A percentile compares a stretch with the other conserved stretches of the same genome.
phyloP scores from a whole-genome alignment of 1,140 invertebrate genomes.

The Marisa cornuarietis region DNA sequence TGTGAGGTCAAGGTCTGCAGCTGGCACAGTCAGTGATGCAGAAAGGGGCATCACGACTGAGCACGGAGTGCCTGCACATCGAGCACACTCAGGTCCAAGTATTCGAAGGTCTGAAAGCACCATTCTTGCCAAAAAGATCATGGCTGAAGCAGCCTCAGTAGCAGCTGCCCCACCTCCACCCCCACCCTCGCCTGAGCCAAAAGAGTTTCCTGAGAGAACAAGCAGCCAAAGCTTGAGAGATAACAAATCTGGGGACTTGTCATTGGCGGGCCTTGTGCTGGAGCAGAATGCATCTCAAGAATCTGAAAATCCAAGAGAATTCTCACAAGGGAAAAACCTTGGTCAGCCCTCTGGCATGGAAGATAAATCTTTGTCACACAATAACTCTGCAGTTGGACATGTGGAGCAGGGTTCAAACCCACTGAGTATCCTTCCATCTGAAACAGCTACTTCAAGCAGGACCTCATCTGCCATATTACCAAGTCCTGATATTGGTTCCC shows the following conservation, averaged over 20 bases:
- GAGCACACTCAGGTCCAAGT: constrained; percentile 25
- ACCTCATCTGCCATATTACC: constrained; percentile 4
- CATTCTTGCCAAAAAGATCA: constrained; percentile 10
- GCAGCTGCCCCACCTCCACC: constrained; percentile 52
- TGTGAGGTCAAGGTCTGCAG: constrained; percentile 21
- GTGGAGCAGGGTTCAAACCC: background rate
- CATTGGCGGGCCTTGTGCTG: constrained; percentile 40
- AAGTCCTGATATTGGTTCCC: background rate
- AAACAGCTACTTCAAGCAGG: background rate
- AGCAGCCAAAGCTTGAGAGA: constrained; percentile 11
- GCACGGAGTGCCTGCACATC: constrained; percentile 9
- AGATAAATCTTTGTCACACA: background rate
- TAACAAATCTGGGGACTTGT: constrained; percentile 36
- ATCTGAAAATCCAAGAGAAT: background rate
- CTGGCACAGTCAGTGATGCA: constrained; percentile 12
- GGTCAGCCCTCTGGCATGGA: background rate
- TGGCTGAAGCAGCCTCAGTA: constrained; percentile 20
- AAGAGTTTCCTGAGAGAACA: constrained; percentile 11
- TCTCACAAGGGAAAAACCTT: background rate
- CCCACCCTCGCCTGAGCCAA: constrained; percentile 52
- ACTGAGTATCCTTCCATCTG: background rate
- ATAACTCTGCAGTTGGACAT: background rate
- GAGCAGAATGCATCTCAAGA: constrained; percentile 41
- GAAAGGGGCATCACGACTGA: constrained; percentile 23
- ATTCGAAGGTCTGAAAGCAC: constrained; percentile 32